A percentile compares a stretch with the other conserved stretches of the same genome.
These are phyloP conservation scores for Salpingus planirostris DNA, from an alignment of 2,888 invertebrate genomes.

Conservation along the genomic window DNA sequence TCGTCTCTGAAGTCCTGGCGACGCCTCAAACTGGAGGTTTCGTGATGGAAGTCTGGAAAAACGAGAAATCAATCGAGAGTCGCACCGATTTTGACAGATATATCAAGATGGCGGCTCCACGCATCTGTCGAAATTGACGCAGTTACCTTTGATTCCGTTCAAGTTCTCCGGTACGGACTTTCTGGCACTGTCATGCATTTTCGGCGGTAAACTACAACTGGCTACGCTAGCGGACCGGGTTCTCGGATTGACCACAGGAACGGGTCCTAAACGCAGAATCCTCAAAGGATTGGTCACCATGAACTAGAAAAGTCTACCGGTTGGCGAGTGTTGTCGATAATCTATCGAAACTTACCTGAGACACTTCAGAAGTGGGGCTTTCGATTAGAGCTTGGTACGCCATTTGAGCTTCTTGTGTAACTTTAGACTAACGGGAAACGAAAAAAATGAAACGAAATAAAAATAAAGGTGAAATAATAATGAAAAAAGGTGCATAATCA, in stretches of 20 bases:
- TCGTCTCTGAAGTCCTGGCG: slow-evolving; percentile 25
- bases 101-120: no score
- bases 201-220: slow-evolving; percentile 26
- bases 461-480: slow-evolving; percentile 23
- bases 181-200: slow-evolving; percentile 22
- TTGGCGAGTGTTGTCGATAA: no score
- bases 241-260: slow-evolving; percentile 50
- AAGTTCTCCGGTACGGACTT: slow-evolving; percentile 29
- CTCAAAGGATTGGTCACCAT: slow-evolving; percentile 52
- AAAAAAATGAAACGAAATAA: slow-evolving; percentile 33
- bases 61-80: no score
- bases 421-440: slow-evolving; percentile 56
- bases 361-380: slow-evolving; percentile 38
- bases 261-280: slow-evolving; percentile 52
- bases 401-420: slow-evolving; percentile 82
- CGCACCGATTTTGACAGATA: no score
- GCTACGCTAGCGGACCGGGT: slow-evolving; percentile 30
- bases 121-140: no score
- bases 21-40: no score
- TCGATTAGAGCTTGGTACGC: slow-evolving; percentile 92
- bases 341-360: slow-evolving; percentile 37
- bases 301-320: no score
- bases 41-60: no score
- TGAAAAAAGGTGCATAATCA: no score
- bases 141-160: slow-evolving; percentile 19